Evolutionary conservation across 2,113 vertebrate species (phyloP).

Genomic region (Cranoglanis bouderius): DNA sequence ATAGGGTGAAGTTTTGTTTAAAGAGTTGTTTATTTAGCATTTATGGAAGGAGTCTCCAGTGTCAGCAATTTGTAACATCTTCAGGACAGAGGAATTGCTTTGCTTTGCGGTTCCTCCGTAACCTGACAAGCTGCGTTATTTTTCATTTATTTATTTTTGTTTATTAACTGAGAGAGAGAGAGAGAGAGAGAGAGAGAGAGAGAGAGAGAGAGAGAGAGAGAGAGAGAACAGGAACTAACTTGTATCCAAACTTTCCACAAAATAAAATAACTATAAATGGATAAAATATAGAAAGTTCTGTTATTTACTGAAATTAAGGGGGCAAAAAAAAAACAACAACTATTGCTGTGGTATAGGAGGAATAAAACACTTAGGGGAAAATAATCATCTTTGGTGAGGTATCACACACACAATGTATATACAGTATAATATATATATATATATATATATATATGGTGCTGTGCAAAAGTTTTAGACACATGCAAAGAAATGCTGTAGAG

Average conservation of each 20-base stretch:
- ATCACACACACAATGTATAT: no score
- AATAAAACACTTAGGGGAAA: not conserved
- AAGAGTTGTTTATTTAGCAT: not conserved
- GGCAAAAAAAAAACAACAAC: not conserved
- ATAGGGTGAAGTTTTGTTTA: not conserved
- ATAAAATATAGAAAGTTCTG: no score
- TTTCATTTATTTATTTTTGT: no score
- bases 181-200: no score
- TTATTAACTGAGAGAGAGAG: no score
- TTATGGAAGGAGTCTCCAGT: not conserved
- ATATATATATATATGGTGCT: no score
- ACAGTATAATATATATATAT: no score
- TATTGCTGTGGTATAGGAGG: not conserved
- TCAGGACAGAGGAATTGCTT: not conserved
- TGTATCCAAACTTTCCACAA: not conserved
- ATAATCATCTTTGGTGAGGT: not conserved
- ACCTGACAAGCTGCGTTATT: not conserved
- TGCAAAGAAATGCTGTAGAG: no score
- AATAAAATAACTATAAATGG: not conserved
- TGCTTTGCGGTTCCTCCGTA: not conserved
- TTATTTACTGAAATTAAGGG: not conserved
- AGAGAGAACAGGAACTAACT: not conserved
- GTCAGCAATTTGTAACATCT: not conserved
- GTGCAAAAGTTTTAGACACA: no score
- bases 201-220: no score